These are phyloP conservation scores for Polyodon spathula DNA, from an alignment of 2,113 vertebrate species.

Conservation along the genomic window DNA sequence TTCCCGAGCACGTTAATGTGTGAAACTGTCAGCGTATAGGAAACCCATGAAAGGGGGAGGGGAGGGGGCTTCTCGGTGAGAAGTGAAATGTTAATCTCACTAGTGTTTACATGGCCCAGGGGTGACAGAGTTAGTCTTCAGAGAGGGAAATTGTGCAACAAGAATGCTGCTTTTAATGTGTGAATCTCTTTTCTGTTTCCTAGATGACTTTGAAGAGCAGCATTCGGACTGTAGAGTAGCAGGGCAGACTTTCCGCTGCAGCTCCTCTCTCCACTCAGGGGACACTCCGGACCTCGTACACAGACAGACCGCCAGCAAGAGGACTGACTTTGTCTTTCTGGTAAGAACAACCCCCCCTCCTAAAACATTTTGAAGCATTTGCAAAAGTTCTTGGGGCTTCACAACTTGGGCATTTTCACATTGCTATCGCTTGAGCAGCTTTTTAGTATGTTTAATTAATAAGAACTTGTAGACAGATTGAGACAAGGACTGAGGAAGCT, in stretches of 20 bases:
- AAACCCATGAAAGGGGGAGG: constrained; percentile 11
- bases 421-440: no score
- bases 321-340: constrained; percentile 84
- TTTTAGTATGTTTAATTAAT: constrained; percentile 42
- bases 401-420: no score
- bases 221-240: constrained; percentile 74
- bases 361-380: background rate
- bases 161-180: constrained; percentile 15
- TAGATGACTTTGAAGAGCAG: constrained; percentile 89
- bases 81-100: constrained; percentile 33
- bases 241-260: constrained; percentile 84
- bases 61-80: constrained; percentile 10
- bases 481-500: constrained; percentile 29
- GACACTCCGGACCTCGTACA: constrained; percentile 58
- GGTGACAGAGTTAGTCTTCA: constrained; percentile 31
- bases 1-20: constrained; percentile 30
- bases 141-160: background rate
- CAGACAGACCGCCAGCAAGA: constrained; percentile 57
- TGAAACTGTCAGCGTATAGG: constrained; percentile 16
- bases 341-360: constrained; percentile 44
- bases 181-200: constrained; percentile 29
- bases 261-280: constrained; percentile 56
- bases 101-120: constrained; percentile 46
- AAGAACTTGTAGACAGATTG: constrained; percentile 64
- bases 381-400: no score